Conservation (phyloP, 2,113 vertebrate species). For the Lagopus leucura region DNA sequence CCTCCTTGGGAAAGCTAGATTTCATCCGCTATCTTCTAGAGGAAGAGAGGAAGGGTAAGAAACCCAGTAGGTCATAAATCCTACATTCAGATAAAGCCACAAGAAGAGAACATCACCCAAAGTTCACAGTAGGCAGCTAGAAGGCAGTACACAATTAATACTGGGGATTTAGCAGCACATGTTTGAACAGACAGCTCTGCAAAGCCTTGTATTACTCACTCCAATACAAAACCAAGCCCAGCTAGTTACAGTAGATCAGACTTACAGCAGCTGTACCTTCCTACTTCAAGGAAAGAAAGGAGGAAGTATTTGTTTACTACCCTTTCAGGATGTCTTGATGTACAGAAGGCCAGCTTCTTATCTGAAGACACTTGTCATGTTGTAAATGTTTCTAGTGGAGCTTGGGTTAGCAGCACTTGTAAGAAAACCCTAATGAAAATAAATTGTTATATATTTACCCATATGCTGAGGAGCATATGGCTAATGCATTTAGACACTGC, state of each 20-base stretch:
- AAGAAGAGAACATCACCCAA: not conserved
- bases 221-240: not conserved
- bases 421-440: slow-evolving; percentile 73
- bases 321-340: not conserved
- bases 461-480: slow-evolving; percentile 75
- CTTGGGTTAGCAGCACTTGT: slow-evolving; percentile 46
- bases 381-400: slow-evolving; percentile 43
- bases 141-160: not conserved
- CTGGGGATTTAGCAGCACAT: not conserved
- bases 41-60: not conserved
- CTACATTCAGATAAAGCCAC: not conserved
- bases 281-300: not conserved
- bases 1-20: not conserved
- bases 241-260: not conserved
- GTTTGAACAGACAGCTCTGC: not conserved
- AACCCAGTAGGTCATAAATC: not conserved
- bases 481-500: slow-evolving; percentile 73
- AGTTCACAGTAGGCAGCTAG: not conserved
- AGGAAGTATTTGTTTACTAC: not conserved
- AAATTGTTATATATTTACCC: slow-evolving; percentile 75
- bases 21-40: not conserved
- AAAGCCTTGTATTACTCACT: not conserved
- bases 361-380: not conserved
- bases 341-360: slow-evolving; percentile 22
- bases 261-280: not conserved